A percentile compares a stretch with the other conserved stretches of the same genome.
Conservation (phyloP, 2,797 vertebrate species). For the Gila robusta region DNA sequence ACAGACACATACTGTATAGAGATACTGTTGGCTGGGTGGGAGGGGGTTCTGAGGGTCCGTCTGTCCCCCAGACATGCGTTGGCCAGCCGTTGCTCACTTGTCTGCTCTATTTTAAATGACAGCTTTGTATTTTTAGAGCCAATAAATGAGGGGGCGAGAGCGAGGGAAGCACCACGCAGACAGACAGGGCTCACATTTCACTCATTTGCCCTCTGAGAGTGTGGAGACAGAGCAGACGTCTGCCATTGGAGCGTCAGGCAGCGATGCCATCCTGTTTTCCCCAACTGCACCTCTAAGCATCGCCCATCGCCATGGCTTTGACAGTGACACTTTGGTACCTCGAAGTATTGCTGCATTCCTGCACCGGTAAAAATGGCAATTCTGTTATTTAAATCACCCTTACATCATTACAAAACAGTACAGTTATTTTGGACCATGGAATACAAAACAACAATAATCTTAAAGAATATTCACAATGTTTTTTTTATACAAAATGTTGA, state of each 20-base stretch:
- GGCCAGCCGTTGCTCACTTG: conserved; percentile 61
- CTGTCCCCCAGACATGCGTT: conserved; percentile 39
- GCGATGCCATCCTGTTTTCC: conserved; percentile 44
- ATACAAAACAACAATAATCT: not conserved
- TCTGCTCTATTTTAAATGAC: conserved; percentile 73
- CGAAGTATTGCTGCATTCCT: not conserved
- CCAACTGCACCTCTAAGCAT: not conserved
- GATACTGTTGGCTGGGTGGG: not conserved
- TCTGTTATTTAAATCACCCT: not conserved
- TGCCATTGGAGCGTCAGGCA: conserved; percentile 27
- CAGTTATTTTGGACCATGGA: not conserved
- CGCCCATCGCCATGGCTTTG: conserved; percentile 42
- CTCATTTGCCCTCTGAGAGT: conserved; percentile 56
- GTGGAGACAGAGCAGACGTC: conserved; percentile 61
- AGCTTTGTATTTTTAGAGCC: conserved; percentile 78
- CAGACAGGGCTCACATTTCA: conserved; percentile 75
- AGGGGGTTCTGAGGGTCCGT: conserved; percentile 14
- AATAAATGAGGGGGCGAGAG: conserved; percentile 75
- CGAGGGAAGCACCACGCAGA: conserved; percentile 67
- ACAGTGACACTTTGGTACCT: conserved; percentile 35
- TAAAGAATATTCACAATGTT: not conserved
- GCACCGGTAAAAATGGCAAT: not conserved
- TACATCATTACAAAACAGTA: not conserved
- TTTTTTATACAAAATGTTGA: not conserved
- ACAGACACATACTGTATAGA: conserved; percentile 31